Conservation (phyloP, 2,113 vertebrate species). For the Argyrosomus japonicus region DNA sequence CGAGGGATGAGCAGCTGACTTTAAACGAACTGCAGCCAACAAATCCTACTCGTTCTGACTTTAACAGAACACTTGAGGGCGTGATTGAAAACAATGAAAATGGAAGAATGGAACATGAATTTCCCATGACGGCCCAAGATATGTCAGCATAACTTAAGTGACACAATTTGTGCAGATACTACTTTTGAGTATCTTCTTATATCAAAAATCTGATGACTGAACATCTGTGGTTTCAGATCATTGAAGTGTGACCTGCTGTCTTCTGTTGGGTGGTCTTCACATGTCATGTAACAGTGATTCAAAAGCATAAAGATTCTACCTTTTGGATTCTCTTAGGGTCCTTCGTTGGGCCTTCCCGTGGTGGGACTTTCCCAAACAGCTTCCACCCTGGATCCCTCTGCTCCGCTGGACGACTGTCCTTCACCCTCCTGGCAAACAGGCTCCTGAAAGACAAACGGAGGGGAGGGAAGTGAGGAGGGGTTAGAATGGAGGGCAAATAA, state of each 20-base stretch:
- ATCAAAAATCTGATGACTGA: not conserved
- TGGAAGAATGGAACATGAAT: too few relatives aligned
- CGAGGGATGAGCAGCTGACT: too few relatives aligned
- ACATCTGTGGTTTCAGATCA: not conserved
- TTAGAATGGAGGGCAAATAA: not conserved
- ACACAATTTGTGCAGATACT: too few relatives aligned
- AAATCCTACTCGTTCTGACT: too few relatives aligned
- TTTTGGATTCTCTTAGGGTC: slow-evolving; percentile 87
- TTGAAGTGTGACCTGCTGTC: not conserved
- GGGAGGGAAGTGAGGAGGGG: not conserved
- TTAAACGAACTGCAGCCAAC: too few relatives aligned
- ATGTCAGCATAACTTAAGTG: too few relatives aligned
- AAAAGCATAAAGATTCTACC: slow-evolving; percentile 78
- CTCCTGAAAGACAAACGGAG: slow-evolving; percentile 81
- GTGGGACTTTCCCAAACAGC: slow-evolving; percentile 91
- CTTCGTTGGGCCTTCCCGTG: slow-evolving; percentile 84
- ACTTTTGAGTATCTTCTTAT: too few relatives aligned
- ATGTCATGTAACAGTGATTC: not conserved
- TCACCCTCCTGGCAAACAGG: slow-evolving; percentile 90
- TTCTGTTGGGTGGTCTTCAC: not conserved
- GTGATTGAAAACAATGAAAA: too few relatives aligned
- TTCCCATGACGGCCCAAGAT: too few relatives aligned
- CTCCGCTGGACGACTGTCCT: slow-evolving; percentile 84
- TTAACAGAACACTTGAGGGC: too few relatives aligned
- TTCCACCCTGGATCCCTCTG: slow-evolving; percentile 91